Evolutionary conservation across 1,140 invertebrate genomes (phyloP).

Genomic region (Drosophila obscura): DNA sequence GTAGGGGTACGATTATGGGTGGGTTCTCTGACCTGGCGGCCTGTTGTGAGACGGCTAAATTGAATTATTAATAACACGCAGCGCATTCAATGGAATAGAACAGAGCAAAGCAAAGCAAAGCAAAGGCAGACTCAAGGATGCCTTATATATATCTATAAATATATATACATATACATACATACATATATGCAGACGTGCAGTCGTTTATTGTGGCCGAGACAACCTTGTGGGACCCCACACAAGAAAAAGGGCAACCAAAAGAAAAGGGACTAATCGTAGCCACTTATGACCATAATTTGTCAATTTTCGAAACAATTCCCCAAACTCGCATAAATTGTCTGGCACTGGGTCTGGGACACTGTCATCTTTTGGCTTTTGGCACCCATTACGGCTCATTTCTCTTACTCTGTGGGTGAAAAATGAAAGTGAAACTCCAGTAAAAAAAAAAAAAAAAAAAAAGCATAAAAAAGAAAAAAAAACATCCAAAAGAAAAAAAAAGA

Average conservation of each 20-base stretch:
- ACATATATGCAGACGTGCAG: conserved; percentile 19
- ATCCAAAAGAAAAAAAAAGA: conserved; percentile 15
- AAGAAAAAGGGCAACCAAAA: conserved; percentile 1
- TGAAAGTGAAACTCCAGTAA: conserved; percentile 55
- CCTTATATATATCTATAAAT: conserved; percentile 23
- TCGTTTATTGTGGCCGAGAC: conserved; percentile 36
- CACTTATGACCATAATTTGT: conserved; percentile 79
- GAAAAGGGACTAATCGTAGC: conserved; percentile 66
- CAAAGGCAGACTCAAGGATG: conserved; percentile 12
- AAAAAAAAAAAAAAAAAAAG: conserved; percentile 28
- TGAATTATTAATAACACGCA: conserved; percentile 80
- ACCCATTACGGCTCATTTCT: conserved; percentile 67
- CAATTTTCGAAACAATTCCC: conserved; percentile 81
- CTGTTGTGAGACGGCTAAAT: conserved; percentile 63
- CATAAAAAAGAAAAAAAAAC: conserved; percentile 12
- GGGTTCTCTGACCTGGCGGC: conserved; percentile 47
- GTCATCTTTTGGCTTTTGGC: conserved; percentile 61
- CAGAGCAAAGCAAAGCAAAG: background rate
- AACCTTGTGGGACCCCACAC: conserved; percentile 51
- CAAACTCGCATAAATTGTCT: conserved; percentile 67
- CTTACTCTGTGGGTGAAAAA: conserved; percentile 60
- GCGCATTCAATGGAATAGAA: conserved; percentile 21
- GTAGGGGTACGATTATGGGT: too few relatives aligned
- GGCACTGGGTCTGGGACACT: conserved; percentile 19
- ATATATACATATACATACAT: conserved; percentile 9